Evolutionary conservation across 2,797 vertebrate species (phyloP), one percentile per base, ranked within the genome.

Genomic region (Anas capensis): DNA sequence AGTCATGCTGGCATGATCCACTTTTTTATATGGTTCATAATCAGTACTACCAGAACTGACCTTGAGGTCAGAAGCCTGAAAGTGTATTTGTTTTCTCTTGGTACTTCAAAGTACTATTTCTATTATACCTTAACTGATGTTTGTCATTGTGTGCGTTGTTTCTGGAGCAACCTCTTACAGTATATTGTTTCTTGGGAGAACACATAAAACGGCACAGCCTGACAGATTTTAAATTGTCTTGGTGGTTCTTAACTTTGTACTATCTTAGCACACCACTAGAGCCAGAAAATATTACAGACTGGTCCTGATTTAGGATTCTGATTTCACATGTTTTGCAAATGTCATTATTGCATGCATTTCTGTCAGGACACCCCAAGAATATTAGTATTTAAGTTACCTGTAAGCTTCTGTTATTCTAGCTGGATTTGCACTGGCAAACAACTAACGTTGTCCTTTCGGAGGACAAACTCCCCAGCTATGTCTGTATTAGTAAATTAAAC

Each of bases 251-350:
- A 57, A 72, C 11, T 54, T 33, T 53, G 29, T 64, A 33, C 60
- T 54, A 68, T 10, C 56, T 94, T 80, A 82, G n/a, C 24, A 78
- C 26, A 33, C 8, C 57, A 29, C 12, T 61, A 53, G 34, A 78
- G 57, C 24, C 13, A 75, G 36, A 77, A 92, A 83, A 71, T 51
- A 78, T 78, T 56, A 40, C 87, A 87, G 44, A 82, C 57, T 8
- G 1, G 6, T 68, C 94, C 91, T 64, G 18, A 40, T 92, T 75
- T 75, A 75, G 57, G 76, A 82, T 91, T 72, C 42, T 33, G 65
- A 68, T 92, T 92, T 91, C 36, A 46, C 21, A 8, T 2, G 33
- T 68, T 93, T 92, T 87, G 51, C 64, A 76, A 92, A 91, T 48
- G 20, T n/a, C 7, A 0, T 86, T 85, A 75, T n/a, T 71, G 10